phyloP scores from a whole-genome alignment of 2,888 invertebrate genomes.

The Neria commutata region DNA sequence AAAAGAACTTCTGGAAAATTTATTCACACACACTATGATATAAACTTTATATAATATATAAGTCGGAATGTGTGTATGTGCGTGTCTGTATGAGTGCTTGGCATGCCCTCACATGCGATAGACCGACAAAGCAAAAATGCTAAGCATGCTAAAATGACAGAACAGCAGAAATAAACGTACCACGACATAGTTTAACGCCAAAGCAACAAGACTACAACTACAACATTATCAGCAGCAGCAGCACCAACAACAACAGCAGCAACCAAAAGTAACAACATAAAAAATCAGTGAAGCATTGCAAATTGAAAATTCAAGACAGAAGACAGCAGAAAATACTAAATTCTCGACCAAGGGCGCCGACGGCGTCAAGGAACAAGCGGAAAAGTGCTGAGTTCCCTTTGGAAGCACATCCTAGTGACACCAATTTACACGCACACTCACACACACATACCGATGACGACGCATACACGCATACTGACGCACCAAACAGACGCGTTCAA shows the following conservation, averaged over 20 bases:
- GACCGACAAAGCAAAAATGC: too few species aligned
- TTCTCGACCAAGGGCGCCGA: background rate
- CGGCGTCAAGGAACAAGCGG: background rate
- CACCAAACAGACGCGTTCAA: background rate
- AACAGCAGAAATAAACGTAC: too few species aligned
- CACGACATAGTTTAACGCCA: too few species aligned
- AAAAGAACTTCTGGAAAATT: too few species aligned
- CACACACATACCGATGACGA: constrained; percentile 23
- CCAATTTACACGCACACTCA: constrained; percentile 38
- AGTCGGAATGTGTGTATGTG: too few species aligned
- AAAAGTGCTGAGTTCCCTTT: too few species aligned
- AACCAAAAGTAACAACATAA: background rate
- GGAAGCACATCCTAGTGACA: constrained; percentile 53
- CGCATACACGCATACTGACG: constrained; percentile 23
- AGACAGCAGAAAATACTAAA: constrained; percentile 35
- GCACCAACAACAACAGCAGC: background rate
- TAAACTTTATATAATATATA: too few species aligned
- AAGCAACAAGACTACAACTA: too few species aligned
- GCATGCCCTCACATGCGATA: too few species aligned
- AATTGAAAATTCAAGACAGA: constrained; percentile 41
- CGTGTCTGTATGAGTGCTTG: too few species aligned
- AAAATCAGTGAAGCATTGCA: constrained; percentile 53
- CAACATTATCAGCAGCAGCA: background rate
- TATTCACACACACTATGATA: too few species aligned
- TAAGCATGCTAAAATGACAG: too few species aligned